A percentile compares a stretch with the other conserved stretches of the same genome.
Evolutionary conservation across 1,140 invertebrate species (phyloP).

Genomic region (Drosophila lini): DNA sequence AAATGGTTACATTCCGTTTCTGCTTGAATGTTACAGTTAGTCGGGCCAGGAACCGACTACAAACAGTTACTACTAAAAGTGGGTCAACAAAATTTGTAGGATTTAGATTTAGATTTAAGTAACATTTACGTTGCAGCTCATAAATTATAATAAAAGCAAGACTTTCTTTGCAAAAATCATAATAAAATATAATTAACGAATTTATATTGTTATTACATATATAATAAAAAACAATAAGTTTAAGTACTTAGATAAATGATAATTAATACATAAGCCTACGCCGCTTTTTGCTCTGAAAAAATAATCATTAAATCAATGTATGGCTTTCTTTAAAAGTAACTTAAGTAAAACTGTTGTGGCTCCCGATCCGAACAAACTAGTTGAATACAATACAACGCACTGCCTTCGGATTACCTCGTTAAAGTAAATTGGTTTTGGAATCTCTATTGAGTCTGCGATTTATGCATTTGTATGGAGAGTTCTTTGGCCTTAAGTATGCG

Average conservation of each 20-base stretch:
- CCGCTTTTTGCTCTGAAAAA: neutral
- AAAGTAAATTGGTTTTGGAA: constrained; percentile 63
- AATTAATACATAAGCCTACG: neutral
- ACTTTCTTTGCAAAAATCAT: neutral
- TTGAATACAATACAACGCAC: constrained; percentile 18
- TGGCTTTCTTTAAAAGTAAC: neutral
- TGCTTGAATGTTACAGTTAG: constrained; percentile 11
- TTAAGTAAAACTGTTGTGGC: neutral
- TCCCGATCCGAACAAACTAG: constrained; percentile 12
- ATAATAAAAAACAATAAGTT: neutral
- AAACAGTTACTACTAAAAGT: neutral
- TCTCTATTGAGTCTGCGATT: constrained; percentile 54
- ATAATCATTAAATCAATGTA: neutral
- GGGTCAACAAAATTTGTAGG: neutral
- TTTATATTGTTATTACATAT: neutral
- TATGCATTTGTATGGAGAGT: constrained; percentile 65
- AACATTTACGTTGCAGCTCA: neutral
- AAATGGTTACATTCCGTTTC: constrained; percentile 23
- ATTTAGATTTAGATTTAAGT: neutral
- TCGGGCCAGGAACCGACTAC: neutral
- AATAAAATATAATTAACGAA: neutral
- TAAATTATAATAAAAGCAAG: neutral
- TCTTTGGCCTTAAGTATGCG: constrained; percentile 80
- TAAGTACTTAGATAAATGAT: neutral
- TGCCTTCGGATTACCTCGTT: constrained; percentile 14